Base-by-base conservation (phyloP, 2,113 vertebrate genomes). In the Axis porcinus region DNA sequence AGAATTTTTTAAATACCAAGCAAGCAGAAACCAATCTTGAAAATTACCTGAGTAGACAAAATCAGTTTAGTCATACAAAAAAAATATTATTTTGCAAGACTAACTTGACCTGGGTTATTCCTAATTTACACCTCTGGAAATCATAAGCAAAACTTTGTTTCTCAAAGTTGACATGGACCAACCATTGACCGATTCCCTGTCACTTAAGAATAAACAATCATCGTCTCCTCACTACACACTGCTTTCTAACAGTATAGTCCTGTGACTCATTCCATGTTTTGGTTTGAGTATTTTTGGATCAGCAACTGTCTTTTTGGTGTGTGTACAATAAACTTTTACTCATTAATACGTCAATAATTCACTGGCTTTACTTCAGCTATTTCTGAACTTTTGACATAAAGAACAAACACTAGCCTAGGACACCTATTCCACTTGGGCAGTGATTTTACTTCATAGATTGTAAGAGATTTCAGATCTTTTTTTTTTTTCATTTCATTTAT, bases 21-120 rank as follows among this genome's bases (percentile, higher is more conserved):
- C 47, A 81, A 81, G 3, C 45, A 52, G 45, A 52, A 81, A 52
- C 17, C 16, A 52, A 30, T 33, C 28, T 52, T 33, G 17, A 81
- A 81, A 81, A 33, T 52, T 12, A 17, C 5, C 78, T 33, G 28
- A 81, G 5, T 30, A 81, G 47, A 81, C 28, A 81, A 81, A 79
- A 79, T 47, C 16, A 52, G 30, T 11, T 52, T 82, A 83, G 33
- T 70, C 40, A 83, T 36, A 60, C 27, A 33, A 58, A 57, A 25
- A 84, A 52, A 90, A n/a, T 14, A 45, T 70, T 74, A 50, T 89
- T 84, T 89, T 60, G 33, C 55, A 76, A 76, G 33, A 58, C 60
- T 74, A 70, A 84, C 14, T 52, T 58, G 43, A 58, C 43, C 93
- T 70, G 16, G 25, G 52, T 74, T 54, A 74, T 40, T 84, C 70